phyloP scores from a whole-genome alignment of 2,888 invertebrate species.

The Ochropleura plecta region DNA sequence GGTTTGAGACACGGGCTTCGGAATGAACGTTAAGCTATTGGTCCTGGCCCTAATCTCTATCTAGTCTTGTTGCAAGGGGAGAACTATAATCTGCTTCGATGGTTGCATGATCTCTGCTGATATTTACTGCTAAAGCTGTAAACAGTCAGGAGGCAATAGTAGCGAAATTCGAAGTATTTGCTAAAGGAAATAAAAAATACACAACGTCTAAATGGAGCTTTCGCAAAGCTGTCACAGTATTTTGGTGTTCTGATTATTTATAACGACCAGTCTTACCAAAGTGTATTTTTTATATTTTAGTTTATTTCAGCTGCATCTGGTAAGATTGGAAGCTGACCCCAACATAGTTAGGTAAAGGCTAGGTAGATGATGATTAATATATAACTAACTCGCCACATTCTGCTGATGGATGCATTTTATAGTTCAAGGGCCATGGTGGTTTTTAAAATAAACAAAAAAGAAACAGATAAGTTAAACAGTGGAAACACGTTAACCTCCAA shows the following conservation, averaged over 20 bases:
- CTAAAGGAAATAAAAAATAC: neutral
- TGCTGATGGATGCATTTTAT: neutral
- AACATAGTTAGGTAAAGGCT: no score
- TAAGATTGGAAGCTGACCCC: no score
- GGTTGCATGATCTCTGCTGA: neutral
- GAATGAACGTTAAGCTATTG: neutral
- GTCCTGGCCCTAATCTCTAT: neutral
- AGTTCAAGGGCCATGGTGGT: neutral
- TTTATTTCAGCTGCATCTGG: no score
- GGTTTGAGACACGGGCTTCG: neutral
- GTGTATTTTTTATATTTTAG: no score
- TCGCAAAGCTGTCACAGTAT: neutral
- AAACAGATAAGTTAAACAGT: neutral
- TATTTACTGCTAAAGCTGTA: no score
- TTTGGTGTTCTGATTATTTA: no score
- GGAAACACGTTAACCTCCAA: neutral
- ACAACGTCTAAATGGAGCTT: neutral
- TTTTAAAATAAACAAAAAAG: neutral
- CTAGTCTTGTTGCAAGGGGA: neutral
- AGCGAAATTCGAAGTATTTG: neutral
- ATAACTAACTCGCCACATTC: neutral
- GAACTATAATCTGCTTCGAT: neutral
- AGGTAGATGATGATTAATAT: neutral
- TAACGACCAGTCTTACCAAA: no score
- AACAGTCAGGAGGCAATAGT: neutral